phyloP scores from a whole-genome alignment of 2,888 invertebrate genomes.

The Eugnorisma glareosa region DNA sequence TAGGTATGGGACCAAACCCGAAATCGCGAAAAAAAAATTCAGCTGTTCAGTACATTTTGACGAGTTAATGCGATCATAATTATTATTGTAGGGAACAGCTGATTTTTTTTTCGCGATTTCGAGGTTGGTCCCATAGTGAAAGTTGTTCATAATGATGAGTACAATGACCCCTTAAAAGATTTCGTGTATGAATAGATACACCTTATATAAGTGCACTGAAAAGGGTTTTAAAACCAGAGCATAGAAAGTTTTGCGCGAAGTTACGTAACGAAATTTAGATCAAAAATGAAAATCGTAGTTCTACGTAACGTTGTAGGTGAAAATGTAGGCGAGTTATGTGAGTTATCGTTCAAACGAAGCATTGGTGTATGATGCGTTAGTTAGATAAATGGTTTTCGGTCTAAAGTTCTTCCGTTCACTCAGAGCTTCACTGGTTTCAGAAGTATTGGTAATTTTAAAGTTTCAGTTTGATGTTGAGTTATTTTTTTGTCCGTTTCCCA shows the following conservation, averaged over 20 bases:
- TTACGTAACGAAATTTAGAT: conserved; percentile 5
- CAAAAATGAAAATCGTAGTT: background rate
- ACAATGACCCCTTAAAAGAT: no score
- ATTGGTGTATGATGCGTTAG: conserved; percentile 8
- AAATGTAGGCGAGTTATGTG: conserved; percentile 12
- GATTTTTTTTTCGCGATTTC: no score
- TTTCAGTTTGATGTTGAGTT: background rate
- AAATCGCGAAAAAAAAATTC: no score
- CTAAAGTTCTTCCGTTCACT: conserved; percentile 1
- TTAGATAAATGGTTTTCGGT: conserved; percentile 16
- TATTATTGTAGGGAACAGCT: no score
- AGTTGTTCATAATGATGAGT: no score
- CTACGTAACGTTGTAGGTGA: conserved; percentile 10
- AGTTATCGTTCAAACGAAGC: conserved; percentile 28
- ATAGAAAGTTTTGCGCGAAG: background rate
- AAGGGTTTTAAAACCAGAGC: background rate
- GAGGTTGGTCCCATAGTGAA: no score
- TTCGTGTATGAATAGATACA: no score
- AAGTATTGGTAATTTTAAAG: background rate
- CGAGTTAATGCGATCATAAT: no score
- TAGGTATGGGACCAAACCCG: no score
- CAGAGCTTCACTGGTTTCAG: background rate
- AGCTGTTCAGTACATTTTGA: no score
- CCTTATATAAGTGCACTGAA: background rate
- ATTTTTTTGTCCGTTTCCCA: background rate